Percentiles rank a stretch among this genome's conserved stretches.
Conservation (phyloP, 2,797 vertebrate species). For the Philypnodon macrostomus region DNA sequence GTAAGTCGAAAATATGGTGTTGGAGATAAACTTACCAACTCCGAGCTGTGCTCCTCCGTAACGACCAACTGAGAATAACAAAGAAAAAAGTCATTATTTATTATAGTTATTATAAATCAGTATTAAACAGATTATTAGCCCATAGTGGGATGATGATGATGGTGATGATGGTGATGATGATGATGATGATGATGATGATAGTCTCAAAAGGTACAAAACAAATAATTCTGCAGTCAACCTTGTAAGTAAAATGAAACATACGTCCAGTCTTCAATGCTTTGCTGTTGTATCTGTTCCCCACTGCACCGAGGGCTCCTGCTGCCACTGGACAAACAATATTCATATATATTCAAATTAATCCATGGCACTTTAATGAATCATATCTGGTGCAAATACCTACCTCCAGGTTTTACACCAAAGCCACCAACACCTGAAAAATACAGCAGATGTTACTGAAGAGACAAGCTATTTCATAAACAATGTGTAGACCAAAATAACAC, state of each 20-base stretch:
- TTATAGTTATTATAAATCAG: too few relatives aligned
- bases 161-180: too few relatives aligned
- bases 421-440: conserved; percentile 45
- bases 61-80: conserved; percentile 55
- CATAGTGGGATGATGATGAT: too few relatives aligned
- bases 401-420: conserved; percentile 56
- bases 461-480: too few relatives aligned
- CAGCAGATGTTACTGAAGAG: too few relatives aligned
- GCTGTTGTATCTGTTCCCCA: conserved; percentile 55
- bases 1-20: too few relatives aligned
- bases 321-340: conserved; percentile 17
- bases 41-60: conserved; percentile 63
- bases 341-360: too few relatives aligned
- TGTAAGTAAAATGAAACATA: conserved; percentile 25
- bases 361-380: not conserved
- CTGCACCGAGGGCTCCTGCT: conserved; percentile 52
- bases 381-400: conserved; percentile 32
- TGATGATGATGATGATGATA: too few relatives aligned
- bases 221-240: too few relatives aligned
- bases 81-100: not conserved
- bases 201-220: too few relatives aligned
- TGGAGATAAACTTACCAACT: conserved; percentile 50
- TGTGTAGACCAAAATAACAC: too few relatives aligned
- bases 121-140: too few relatives aligned
- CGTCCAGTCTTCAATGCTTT: conserved; percentile 69